Percentiles rank a stretch among this genome's conserved stretches.
Evolutionary conservation across 1,140 invertebrate species (phyloP).

Genomic region (Melitaea cinxia): DNA sequence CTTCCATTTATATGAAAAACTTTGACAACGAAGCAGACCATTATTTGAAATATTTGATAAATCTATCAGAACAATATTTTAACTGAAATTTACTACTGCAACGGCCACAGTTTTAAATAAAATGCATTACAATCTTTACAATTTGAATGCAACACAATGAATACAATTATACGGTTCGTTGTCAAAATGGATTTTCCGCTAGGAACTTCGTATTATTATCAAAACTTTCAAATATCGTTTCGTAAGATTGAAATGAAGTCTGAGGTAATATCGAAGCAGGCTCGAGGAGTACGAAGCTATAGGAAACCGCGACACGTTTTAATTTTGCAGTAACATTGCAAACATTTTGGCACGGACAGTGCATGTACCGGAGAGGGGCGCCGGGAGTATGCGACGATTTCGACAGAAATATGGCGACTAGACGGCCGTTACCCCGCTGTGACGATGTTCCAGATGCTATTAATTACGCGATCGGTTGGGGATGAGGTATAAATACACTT

Average conservation of each 20-base stretch:
- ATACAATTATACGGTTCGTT: neutral
- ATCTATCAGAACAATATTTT: neutral
- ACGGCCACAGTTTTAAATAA: neutral
- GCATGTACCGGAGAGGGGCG: slow-evolving; percentile 21
- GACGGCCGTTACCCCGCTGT: slow-evolving; percentile 53
- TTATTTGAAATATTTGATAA: neutral
- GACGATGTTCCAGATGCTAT: slow-evolving; percentile 57
- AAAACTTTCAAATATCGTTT: neutral
- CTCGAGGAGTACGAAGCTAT: neutral
- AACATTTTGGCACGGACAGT: slow-evolving; percentile 53
- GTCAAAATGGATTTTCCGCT: slow-evolving; percentile 3
- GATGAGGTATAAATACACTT: slow-evolving; percentile 46
- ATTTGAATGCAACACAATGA: slow-evolving; percentile 1
- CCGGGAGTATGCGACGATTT: slow-evolving; percentile 42
- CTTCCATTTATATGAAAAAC: too few relatives aligned
- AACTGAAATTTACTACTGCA: neutral
- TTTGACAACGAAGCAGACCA: neutral
- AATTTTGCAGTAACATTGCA: slow-evolving; percentile 18
- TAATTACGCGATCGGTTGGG: slow-evolving; percentile 54
- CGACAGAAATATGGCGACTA: slow-evolving; percentile 58
- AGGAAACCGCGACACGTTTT: slow-evolving; percentile 17
- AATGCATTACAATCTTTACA: neutral
- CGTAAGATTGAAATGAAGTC: neutral
- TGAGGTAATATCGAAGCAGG: neutral
- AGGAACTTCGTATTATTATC: slow-evolving; percentile 1